phyloP scores from a whole-genome alignment of 2,888 invertebrate species.

The Melanophora roralis region DNA sequence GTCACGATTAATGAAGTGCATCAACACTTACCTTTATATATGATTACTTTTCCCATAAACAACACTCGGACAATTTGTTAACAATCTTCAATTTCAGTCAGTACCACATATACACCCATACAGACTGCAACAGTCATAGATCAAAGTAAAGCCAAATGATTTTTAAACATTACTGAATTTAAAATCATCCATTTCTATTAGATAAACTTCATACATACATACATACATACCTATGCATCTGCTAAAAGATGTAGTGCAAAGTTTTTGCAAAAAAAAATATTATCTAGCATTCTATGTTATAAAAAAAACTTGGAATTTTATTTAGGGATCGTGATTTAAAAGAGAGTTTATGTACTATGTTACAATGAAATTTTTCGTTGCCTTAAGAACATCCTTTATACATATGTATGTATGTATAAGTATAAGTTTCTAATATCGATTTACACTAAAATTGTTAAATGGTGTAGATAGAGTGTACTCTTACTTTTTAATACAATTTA shows the following conservation, averaged over 20 bases:
- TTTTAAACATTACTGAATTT: conserved; percentile 36
- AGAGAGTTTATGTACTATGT: no score
- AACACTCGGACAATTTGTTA: conserved; percentile 27
- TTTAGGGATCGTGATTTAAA: no score
- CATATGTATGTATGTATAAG: no score
- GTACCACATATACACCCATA: neutral
- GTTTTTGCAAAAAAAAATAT: no score
- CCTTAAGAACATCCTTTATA: no score
- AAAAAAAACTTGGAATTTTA: no score
- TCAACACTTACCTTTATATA: conserved; percentile 50
- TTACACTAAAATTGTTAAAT: neutral
- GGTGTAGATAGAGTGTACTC: neutral
- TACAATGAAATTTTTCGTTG: no score
- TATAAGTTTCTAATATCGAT: no score
- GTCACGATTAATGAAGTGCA: conserved; percentile 46
- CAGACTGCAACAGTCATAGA: neutral
- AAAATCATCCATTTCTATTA: conserved; percentile 13
- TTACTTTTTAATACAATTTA: neutral
- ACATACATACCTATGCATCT: no score
- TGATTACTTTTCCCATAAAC: conserved; percentile 36
- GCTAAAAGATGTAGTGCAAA: no score
- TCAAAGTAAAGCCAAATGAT: neutral
- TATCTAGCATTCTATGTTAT: no score
- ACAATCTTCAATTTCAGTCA: neutral
- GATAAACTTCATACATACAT: neutral